These are phyloP conservation scores for Poeciliopsis turneri DNA, from an alignment of 2,797 vertebrate genomes.

Conservation along the genomic window DNA sequence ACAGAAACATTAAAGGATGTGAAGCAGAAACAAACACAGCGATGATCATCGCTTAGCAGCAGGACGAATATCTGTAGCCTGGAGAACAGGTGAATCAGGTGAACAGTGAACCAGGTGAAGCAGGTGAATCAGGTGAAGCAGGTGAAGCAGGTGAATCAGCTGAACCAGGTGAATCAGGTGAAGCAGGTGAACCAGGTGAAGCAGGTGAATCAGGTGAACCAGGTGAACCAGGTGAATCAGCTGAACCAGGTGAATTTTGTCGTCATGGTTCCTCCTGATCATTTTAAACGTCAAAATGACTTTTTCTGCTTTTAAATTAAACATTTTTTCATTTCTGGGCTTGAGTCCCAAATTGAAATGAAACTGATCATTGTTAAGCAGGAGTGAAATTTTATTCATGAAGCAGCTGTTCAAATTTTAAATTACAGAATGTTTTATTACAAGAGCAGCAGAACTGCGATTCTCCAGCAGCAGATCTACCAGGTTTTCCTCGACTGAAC, in stretches of 20 bases:
- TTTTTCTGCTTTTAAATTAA: neutral
- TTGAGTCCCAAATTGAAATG: neutral
- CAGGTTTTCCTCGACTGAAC: neutral
- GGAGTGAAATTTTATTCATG: neutral
- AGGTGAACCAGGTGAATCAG: no score
- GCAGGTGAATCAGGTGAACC: no score
- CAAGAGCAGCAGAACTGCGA: neutral
- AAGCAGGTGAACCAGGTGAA: no score
- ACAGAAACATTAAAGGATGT: neutral
- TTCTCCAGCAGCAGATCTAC: neutral
- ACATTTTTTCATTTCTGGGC: neutral
- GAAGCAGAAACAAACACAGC: neutral
- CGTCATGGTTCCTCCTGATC: neutral
- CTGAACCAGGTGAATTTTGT: neutral
- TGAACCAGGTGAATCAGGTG: no score
- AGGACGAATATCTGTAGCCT: neutral
- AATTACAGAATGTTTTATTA: neutral
- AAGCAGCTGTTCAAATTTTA: neutral
- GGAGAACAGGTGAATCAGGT: no score
- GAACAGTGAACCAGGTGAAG: no score
- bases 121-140: no score
- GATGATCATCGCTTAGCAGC: neutral
- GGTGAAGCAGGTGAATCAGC: no score
- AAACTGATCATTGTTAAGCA: neutral
- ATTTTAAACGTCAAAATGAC: neutral